These are phyloP conservation scores for Kobus ellipsiprymnus DNA, from an alignment of 2,113 vertebrate species.

Conservation along the genomic window DNA sequence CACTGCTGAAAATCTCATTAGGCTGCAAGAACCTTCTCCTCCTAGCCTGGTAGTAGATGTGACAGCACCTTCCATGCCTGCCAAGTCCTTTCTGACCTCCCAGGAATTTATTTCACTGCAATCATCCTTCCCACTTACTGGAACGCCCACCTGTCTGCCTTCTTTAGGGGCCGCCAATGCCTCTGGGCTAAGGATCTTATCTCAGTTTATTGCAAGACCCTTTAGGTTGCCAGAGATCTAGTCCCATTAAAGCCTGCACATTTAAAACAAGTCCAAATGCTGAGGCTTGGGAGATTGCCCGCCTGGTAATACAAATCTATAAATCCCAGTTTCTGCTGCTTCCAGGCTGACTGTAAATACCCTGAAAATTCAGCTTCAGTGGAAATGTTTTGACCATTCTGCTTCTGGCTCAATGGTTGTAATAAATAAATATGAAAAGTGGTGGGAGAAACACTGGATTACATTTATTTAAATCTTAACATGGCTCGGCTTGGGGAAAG, in stretches of 20 bases:
- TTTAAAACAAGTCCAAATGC: constrained; percentile 42
- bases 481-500: not conserved
- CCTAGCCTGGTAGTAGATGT: not conserved
- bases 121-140: not conserved
- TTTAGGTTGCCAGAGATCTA: constrained; percentile 26
- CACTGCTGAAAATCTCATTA: not conserved
- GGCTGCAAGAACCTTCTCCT: not conserved
- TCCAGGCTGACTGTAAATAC: constrained; percentile 34
- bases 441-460: constrained; percentile 27
- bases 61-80: not conserved
- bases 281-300: constrained; percentile 40
- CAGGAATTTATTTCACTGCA: not conserved
- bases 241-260: not conserved
- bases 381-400: constrained; percentile 50
- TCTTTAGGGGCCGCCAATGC: not conserved
- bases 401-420: constrained; percentile 13
- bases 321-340: constrained; percentile 55
- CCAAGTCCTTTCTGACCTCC: constrained; percentile 22
- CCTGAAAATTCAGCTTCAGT: constrained; percentile 13
- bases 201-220: not conserved
- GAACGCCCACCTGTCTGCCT: not conserved
- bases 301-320: constrained; percentile 46
- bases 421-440: constrained; percentile 59
- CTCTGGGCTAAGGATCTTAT: constrained; percentile 23
- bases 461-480: constrained; percentile 43